Conservation (phyloP, 2,888 invertebrate genomes). For the Rotaria socialis region DNA sequence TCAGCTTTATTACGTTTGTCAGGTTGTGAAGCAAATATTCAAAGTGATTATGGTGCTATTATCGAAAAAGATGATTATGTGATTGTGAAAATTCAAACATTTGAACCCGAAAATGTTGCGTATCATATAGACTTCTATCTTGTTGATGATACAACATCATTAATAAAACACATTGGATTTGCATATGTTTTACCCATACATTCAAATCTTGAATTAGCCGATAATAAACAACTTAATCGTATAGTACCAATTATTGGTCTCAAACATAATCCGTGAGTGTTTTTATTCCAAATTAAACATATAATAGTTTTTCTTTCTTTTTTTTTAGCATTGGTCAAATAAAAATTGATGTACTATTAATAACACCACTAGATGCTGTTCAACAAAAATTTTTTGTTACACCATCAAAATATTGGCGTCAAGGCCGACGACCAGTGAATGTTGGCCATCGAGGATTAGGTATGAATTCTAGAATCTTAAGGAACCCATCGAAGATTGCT, state of each 20-base stretch:
- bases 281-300: neutral
- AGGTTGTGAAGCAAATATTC: neutral
- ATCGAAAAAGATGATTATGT: constrained; percentile 28
- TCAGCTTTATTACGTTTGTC: constrained; percentile 19
- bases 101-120: constrained; percentile 27
- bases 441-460: constrained; percentile 35
- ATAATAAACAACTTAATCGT: constrained; percentile 2
- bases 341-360: constrained; percentile 22
- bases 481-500: too few species aligned
- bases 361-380: constrained; percentile 1
- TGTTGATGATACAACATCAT: neutral
- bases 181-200: constrained; percentile 31
- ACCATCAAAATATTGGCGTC: constrained; percentile 11
- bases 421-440: constrained; percentile 22
- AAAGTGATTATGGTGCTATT: constrained; percentile 17
- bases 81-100: constrained; percentile 34
- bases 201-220: constrained; percentile 15
- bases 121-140: constrained; percentile 37
- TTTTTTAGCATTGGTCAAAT: constrained; percentile 10
- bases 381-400: constrained; percentile 4
- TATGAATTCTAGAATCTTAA: neutral
- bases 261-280: constrained; percentile 4
- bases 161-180: neutral
- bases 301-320: neutral
- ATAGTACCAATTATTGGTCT: constrained; percentile 32